Conservation (phyloP, 2,888 invertebrate genomes). For the Melanophora roralis region DNA sequence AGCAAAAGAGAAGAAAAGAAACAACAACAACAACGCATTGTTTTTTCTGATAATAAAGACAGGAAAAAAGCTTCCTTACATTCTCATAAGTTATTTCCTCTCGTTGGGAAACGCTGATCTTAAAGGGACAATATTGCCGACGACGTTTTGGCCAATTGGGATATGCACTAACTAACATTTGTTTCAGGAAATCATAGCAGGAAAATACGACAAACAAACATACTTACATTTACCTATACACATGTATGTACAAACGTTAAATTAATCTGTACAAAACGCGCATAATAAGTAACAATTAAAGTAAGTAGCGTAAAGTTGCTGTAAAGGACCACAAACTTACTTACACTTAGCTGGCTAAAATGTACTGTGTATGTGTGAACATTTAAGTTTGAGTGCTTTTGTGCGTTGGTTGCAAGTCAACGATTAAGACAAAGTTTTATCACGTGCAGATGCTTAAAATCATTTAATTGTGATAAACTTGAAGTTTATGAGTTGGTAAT, state of each 20-base stretch:
- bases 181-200: not conserved
- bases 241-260: not conserved
- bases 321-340: conserved; percentile 9
- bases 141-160: too few relatives aligned
- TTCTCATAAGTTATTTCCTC: too few relatives aligned
- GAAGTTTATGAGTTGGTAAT: conserved; percentile 64
- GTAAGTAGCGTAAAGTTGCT: not conserved
- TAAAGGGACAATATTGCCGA: too few relatives aligned
- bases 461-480: conserved; percentile 65
- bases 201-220: not conserved
- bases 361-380: not conserved
- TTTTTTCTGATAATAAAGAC: too few relatives aligned
- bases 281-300: not conserved
- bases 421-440: conserved; percentile 58
- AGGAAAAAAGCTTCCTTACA: too few relatives aligned
- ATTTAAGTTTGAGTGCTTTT: conserved; percentile 5
- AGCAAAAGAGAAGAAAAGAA: too few relatives aligned
- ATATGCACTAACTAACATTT: not conserved
- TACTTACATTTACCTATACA: not conserved
- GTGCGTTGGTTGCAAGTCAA: conserved; percentile 24
- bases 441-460: conserved; percentile 63
- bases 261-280: conserved; percentile 36
- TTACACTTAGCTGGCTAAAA: not conserved
- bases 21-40: too few relatives aligned
- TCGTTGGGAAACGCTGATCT: too few relatives aligned